Evolutionary conservation across 2,888 invertebrate genomes (phyloP).

Genomic region (Parnassius orleans): DNA sequence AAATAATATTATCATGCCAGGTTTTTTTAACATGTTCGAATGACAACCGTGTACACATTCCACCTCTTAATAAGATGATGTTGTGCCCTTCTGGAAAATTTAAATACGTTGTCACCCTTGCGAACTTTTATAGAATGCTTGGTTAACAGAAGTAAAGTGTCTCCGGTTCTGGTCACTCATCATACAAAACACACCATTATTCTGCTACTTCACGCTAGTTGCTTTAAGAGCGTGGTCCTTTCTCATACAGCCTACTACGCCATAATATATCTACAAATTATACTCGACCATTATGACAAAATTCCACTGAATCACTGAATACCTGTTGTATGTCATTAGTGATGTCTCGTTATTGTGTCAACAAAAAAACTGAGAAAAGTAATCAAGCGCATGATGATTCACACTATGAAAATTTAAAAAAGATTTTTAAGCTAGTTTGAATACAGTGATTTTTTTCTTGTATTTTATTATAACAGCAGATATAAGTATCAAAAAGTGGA

Average conservation of each 20-base stretch:
- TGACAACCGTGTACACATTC: no score
- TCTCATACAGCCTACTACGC: no score
- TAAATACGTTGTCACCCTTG: no score
- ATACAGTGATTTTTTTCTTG: slow-evolving; percentile 11
- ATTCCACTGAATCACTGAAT: slow-evolving; percentile 22
- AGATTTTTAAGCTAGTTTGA: background rate
- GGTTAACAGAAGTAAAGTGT: no score
- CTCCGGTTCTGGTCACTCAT: no score
- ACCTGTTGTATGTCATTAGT: slow-evolving; percentile 22
- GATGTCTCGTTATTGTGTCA: slow-evolving; percentile 23
- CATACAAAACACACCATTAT: no score
- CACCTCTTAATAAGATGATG: no score
- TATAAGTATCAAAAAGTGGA: no score
- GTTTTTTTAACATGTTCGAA: background rate
- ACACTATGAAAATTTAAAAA: slow-evolving; percentile 18
- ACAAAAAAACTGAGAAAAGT: slow-evolving; percentile 16
- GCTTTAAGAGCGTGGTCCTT: no score
- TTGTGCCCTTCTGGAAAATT: no score
- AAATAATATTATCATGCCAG: slow-evolving; percentile 5
- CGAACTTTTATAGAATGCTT: no score
- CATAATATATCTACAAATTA: background rate
- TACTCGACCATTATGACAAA: slow-evolving; percentile 8
- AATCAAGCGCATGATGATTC: slow-evolving; percentile 11
- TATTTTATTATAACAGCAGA: background rate
- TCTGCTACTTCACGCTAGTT: no score